phyloP scores from a whole-genome alignment of 2,113 vertebrate species.

The Jacana jacana region DNA sequence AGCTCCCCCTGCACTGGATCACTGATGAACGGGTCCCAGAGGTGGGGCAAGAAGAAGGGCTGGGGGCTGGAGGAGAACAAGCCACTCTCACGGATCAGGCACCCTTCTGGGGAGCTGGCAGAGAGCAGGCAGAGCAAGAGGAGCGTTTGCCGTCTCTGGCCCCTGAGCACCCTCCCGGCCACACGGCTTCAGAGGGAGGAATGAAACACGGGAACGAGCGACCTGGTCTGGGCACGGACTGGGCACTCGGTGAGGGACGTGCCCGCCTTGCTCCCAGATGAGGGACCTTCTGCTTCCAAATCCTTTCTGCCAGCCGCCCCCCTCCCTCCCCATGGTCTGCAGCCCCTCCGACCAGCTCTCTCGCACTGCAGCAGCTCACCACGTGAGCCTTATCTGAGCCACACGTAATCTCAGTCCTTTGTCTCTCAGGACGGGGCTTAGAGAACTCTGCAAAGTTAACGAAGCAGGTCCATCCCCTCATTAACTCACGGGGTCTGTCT shows the following conservation, averaged over 20 bases:
- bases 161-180: neutral
- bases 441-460: neutral
- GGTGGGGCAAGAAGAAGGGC: neutral
- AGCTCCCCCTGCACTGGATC: neutral
- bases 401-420: neutral
- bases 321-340: neutral
- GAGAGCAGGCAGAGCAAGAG: neutral
- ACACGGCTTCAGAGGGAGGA: neutral
- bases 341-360: neutral
- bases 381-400: neutral
- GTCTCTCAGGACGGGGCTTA: neutral
- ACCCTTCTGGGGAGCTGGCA: neutral
- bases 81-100: neutral
- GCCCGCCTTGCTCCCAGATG: neutral
- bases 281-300: neutral
- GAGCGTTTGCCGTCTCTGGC: accelerated
- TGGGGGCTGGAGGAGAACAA: neutral
- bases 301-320: neutral
- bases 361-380: neutral
- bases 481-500: conserved; percentile 7
- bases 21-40: neutral
- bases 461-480: conserved; percentile 8
- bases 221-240: neutral
- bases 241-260: accelerated
- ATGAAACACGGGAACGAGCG: accelerated